A percentile compares a stretch with the other conserved stretches of the same genome.
These are phyloP conservation scores for Euphydryas editha DNA, from an alignment of 2,888 invertebrate species.

Conservation along the genomic window DNA sequence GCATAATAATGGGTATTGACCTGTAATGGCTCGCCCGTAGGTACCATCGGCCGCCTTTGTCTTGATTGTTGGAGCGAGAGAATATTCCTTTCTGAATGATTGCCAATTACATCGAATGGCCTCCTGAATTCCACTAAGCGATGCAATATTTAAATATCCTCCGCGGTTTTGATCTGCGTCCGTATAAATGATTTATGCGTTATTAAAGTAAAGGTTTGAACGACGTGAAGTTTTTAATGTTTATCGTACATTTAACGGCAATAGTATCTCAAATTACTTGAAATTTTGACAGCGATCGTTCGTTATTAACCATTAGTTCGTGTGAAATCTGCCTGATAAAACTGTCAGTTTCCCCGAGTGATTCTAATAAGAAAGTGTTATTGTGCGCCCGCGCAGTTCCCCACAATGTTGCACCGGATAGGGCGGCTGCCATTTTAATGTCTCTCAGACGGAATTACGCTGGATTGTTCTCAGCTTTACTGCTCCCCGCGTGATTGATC, in stretches of 20 bases:
- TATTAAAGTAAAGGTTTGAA: constrained; percentile 62
- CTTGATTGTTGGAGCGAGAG: constrained; percentile 78
- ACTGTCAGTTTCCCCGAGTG: constrained; percentile 50
- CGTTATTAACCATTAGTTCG: constrained; percentile 41
- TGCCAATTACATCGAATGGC: constrained; percentile 82
- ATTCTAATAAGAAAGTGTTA: constrained; percentile 62
- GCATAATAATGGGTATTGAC: constrained; percentile 84
- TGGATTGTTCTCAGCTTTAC: constrained; percentile 83
- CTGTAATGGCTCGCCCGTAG: constrained; percentile 80
- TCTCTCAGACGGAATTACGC: constrained; percentile 83
- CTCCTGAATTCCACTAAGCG: constrained; percentile 75
- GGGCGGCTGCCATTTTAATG: constrained; percentile 82
- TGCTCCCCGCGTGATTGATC: constrained; percentile 81
- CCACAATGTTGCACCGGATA: constrained; percentile 83
- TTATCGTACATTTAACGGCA: constrained; percentile 43
- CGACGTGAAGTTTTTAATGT: constrained; percentile 48
- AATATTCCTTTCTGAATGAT: constrained; percentile 80
- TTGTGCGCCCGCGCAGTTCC: constrained; percentile 54
- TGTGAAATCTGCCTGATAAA: constrained; percentile 45
- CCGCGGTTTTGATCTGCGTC: constrained; percentile 71
- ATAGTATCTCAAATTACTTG: constrained; percentile 29
- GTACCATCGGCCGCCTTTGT: constrained; percentile 82
- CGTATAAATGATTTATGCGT: constrained; percentile 77
- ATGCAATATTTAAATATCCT: constrained; percentile 71
- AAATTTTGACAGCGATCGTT: constrained; percentile 38